phyloP scores from a whole-genome alignment of 2,888 invertebrate genomes.

The Tetheella fluctuosa region DNA sequence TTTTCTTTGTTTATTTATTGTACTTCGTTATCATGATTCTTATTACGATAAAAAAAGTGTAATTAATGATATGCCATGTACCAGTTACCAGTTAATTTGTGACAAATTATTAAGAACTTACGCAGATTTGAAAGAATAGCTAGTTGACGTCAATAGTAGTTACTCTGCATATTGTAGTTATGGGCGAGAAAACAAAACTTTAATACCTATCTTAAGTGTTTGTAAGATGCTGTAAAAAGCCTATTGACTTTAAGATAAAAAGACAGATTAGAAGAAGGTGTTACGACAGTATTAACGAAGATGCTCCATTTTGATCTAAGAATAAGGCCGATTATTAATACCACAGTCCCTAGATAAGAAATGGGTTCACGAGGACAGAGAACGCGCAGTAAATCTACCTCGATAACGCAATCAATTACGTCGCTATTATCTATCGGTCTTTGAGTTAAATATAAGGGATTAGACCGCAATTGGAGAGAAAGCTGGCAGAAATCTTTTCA shows the following conservation, averaged over 20 bases:
- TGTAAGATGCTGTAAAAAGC: background rate
- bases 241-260: background rate
- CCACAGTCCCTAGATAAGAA: constrained; percentile 50
- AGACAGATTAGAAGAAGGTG: background rate
- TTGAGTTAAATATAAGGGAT: constrained; percentile 34
- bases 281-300: background rate
- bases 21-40: too few species aligned
- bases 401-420: constrained; percentile 51
- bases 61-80: too few species aligned
- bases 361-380: constrained; percentile 41
- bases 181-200: too few species aligned
- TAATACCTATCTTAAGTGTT: background rate
- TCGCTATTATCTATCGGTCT: constrained; percentile 35
- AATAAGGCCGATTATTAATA: background rate
- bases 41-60: too few species aligned
- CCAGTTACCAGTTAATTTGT: too few species aligned
- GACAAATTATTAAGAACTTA: too few species aligned
- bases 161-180: too few species aligned
- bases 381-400: constrained; percentile 50
- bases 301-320: background rate
- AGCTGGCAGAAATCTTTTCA: background rate
- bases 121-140: too few species aligned
- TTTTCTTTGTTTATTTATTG: too few species aligned
- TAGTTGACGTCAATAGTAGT: too few species aligned
- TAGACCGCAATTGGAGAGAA: background rate